phyloP scores from a whole-genome alignment of 2,113 vertebrate species.

The Phalacrocorax carbo region DNA sequence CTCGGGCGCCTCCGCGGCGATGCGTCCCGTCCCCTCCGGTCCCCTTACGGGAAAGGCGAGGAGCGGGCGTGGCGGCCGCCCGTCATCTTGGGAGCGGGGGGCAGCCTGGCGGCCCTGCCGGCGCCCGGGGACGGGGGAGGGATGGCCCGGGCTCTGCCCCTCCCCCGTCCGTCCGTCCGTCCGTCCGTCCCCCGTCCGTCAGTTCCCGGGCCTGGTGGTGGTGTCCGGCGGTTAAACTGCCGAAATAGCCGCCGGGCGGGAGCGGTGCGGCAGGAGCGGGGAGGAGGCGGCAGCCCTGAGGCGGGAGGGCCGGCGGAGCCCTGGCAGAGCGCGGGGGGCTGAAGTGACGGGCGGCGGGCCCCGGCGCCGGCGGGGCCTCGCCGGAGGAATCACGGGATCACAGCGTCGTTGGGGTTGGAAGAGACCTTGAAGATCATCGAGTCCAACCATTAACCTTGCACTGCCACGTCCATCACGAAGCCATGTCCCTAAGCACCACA shows the following conservation, averaged over 20 bases:
- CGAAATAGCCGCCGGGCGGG: not conserved
- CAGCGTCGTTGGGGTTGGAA: no score
- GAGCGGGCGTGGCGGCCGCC: not conserved
- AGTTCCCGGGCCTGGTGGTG: not conserved
- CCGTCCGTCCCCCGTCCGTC: no score
- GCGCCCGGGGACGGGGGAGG: not conserved
- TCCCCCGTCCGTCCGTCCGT: not conserved
- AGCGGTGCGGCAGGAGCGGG: not conserved
- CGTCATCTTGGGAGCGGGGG: not conserved
- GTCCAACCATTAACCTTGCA: no score
- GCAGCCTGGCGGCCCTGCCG: not conserved
- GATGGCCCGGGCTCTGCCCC: not conserved
- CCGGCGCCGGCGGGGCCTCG: not conserved
- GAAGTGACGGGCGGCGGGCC: rapidly evolving
- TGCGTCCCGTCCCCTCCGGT: no score
- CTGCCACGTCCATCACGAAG: no score
- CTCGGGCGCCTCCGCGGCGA: not conserved
- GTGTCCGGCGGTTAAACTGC: not conserved
- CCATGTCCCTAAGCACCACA: no score
- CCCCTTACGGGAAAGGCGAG: not conserved
- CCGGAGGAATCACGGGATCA: no score
- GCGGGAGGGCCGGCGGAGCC: not conserved
- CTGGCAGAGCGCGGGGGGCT: rapidly evolving
- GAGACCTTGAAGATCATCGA: no score
- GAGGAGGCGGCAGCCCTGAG: not conserved